Evolutionary conservation across 2,888 invertebrate genomes (phyloP).

Genomic region (Anarsia innoxiella): DNA sequence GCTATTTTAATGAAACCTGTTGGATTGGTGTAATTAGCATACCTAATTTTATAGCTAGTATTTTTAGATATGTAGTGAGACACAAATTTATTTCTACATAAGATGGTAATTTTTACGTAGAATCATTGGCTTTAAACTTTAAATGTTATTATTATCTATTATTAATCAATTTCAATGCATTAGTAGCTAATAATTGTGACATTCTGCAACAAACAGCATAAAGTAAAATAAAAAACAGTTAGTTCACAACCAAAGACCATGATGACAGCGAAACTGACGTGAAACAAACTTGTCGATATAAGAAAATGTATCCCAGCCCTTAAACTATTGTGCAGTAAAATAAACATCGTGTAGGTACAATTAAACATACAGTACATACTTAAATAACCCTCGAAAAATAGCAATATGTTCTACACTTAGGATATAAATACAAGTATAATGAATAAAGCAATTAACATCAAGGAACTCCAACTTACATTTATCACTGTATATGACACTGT

Average conservation of each 20-base stretch:
- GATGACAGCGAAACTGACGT: constrained; percentile 8
- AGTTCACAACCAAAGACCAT: constrained; percentile 40
- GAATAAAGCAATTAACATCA: constrained; percentile 40
- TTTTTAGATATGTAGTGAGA: too few relatives aligned
- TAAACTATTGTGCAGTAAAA: constrained; percentile 66
- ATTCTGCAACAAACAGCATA: too few relatives aligned
- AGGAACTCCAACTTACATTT: constrained; percentile 55
- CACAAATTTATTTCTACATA: too few relatives aligned
- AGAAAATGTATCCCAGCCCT: constrained; percentile 47
- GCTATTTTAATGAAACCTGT: too few relatives aligned
- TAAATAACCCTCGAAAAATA: constrained; percentile 70
- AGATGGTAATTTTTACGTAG: too few relatives aligned
- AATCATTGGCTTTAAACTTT: too few relatives aligned
- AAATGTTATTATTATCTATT: too few relatives aligned
- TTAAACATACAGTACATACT: constrained; percentile 33
- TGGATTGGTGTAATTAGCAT: too few relatives aligned
- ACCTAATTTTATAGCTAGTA: too few relatives aligned
- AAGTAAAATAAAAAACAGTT: constrained; percentile 25
- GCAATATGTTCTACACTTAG: constrained; percentile 54
- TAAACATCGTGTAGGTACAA: constrained; percentile 41
- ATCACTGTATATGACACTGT: constrained; percentile 33
- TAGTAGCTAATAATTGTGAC: too few relatives aligned
- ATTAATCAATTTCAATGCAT: too few relatives aligned
- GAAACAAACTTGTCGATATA: constrained; percentile 42
- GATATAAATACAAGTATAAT: constrained; percentile 33